phyloP scores from a whole-genome alignment of 2,888 invertebrate genomes.

The Geophilus truncorum region DNA sequence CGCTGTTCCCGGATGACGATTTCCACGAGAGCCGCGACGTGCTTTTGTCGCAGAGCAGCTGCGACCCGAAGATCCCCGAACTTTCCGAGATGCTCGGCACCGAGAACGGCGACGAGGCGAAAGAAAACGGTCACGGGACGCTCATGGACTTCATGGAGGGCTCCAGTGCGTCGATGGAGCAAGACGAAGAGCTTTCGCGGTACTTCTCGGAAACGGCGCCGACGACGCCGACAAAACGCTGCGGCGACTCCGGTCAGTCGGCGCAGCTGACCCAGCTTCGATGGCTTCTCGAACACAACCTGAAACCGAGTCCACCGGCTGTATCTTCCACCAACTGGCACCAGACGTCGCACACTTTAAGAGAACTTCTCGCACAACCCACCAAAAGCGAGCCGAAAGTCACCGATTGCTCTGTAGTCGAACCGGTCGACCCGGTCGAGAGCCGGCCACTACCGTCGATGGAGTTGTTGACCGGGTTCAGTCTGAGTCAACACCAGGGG shows the following conservation, averaged over 20 bases:
- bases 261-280: constrained; percentile 65
- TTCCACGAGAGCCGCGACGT: not conserved
- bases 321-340: not conserved
- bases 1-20: not conserved
- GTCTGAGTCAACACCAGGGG: not conserved
- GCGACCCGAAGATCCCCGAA: not conserved
- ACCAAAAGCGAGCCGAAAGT: not conserved
- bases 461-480: constrained; percentile 20
- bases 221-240: constrained; percentile 36
- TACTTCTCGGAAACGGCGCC: constrained; percentile 62
- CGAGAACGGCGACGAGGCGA: not conserved
- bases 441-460: constrained; percentile 22
- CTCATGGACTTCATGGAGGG: constrained; percentile 74
- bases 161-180: constrained; percentile 63
- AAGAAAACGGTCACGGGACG: constrained; percentile 48
- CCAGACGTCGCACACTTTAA: not conserved
- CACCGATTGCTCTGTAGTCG: no score
- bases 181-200: constrained; percentile 76
- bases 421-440: not conserved
- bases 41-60: not conserved
- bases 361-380: not conserved
- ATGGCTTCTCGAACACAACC: constrained; percentile 63
- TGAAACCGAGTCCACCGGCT: constrained; percentile 42
- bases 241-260: constrained; percentile 36
- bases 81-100: not conserved